Conservation (phyloP, 2,113 vertebrate genomes). For the Embiotoca jacksoni region DNA sequence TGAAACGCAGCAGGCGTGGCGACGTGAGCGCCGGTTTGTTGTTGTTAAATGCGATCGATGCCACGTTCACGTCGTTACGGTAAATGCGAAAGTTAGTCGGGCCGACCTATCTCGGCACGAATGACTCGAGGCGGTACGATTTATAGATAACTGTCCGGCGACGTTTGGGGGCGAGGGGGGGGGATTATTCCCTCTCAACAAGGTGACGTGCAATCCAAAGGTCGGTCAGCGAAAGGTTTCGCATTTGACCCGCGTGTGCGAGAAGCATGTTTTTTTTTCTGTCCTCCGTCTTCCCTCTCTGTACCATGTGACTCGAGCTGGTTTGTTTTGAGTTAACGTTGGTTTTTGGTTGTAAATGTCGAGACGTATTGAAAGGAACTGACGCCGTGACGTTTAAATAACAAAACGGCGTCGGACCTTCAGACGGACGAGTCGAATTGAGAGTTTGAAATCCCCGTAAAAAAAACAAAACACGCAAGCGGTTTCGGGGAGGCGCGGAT, state of each 20-base stretch:
- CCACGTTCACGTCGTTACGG: no score
- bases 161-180: no score
- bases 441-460: no score
- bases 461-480: no score
- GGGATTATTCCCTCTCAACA: not conserved
- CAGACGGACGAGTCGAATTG: not conserved
- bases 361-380: not conserved
- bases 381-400: not conserved
- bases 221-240: conserved; percentile 38
- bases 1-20: no score
- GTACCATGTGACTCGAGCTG: not conserved
- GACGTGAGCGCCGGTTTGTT: no score
- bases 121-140: no score
- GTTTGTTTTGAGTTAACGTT: conserved; percentile 33
- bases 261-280: conserved; percentile 68
- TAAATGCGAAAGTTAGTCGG: no score
- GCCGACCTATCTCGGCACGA: no score
- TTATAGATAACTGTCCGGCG: no score
- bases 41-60: no score
- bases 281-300: conserved; percentile 6
- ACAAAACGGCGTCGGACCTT: not conserved
- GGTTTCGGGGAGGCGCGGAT: no score
- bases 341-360: conserved; percentile 50
- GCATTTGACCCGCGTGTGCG: not conserved
- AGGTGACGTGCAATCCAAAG: conserved; percentile 83